These are phyloP conservation scores for human DNA, from an alignment of 2,113 vertebrate genomes.

Conservation along the genomic window GRCh38 chrX:28871001-28871500, in stretches of 20 bases:
- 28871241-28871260: not conserved
- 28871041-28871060: not conserved
- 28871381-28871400: not conserved
- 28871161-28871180: conserved; percentile 10
- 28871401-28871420: not conserved
- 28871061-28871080: not conserved
- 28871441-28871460: not conserved
- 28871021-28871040: not conserved
- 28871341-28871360: not conserved
- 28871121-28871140: conserved; percentile 29
- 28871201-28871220: conserved; percentile 13
- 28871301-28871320: not conserved
- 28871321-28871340: not conserved
- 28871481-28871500: not conserved
- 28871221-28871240: not conserved
- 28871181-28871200: not conserved
- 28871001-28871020: not conserved
- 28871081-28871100: not conserved
- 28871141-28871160: not conserved
- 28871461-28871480: not conserved
- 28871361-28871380: not conserved
- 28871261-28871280: not conserved
- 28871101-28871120: not conserved
- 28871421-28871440: not conserved
- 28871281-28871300: not conserved